Evolutionary conservation across 2,113 vertebrate genomes (phyloP).

Genomic region (Lynx canadensis): DNA sequence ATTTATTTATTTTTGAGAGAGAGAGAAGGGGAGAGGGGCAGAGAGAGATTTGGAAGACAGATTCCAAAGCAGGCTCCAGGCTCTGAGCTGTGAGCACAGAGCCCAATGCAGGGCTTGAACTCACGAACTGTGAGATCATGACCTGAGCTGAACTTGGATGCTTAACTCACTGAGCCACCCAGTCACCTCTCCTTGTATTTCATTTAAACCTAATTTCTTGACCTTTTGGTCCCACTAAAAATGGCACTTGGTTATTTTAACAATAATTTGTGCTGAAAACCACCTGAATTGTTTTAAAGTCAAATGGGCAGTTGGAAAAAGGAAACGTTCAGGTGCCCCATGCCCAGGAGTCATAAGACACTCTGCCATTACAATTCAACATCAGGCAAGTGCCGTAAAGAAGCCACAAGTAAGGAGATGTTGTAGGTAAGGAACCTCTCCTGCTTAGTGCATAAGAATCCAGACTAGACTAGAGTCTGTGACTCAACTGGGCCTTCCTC

Average conservation of each 20-base stretch:
- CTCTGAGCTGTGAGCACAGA: no score
- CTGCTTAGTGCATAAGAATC: neutral
- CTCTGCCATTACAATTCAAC: neutral
- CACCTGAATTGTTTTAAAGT: neutral
- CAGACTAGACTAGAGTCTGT: neutral
- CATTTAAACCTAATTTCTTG: neutral
- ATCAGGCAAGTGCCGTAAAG: no score
- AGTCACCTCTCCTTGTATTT: neutral
- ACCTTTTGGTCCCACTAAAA: neutral
- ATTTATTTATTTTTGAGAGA: no score
- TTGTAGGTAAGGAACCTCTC: neutral
- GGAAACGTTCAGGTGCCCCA: neutral
- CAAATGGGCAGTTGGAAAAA: neutral
- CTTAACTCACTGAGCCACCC: no score
- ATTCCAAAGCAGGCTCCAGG: no score
- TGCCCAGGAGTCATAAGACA: neutral
- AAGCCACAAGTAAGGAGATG: neutral
- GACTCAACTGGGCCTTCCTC: rapidly evolving
- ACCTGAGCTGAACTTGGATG: no score
- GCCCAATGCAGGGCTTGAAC: no score
- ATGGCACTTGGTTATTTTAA: neutral
- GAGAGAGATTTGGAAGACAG: no score
- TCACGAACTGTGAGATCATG: no score
- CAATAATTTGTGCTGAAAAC: neutral
- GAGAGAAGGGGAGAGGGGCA: no score